These are phyloP conservation scores for Ictidomys tridecemlineatus DNA, from an alignment of 2,113 vertebrate genomes.

Conservation along the genomic window DNA sequence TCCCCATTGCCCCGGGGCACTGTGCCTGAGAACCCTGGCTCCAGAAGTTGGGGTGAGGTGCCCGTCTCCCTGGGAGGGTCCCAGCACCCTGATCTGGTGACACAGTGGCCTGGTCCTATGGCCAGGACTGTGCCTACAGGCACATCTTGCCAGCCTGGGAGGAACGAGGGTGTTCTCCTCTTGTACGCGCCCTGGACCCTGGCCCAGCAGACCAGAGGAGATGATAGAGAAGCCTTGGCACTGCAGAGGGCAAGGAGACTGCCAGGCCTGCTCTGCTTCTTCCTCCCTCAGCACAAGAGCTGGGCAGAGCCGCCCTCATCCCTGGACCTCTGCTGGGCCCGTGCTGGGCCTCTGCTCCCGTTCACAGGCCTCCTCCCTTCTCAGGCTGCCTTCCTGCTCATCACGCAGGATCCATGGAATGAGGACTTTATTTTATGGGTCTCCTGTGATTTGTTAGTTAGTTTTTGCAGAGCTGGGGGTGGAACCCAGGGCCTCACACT, in stretches of 20 bases:
- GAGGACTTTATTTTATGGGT: neutral
- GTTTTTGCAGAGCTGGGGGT: neutral
- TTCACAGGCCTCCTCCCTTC: too few relatives aligned
- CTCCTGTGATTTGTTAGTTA: neutral
- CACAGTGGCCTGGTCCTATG: too few relatives aligned
- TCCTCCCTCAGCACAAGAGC: neutral
- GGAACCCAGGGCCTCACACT: neutral
- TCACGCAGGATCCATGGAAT: neutral
- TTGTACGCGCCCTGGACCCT: neutral
- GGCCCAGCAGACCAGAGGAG: neutral
- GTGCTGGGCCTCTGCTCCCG: too few relatives aligned
- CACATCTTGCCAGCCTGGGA: neutral
- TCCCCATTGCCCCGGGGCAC: too few relatives aligned
- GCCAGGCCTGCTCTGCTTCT: neutral
- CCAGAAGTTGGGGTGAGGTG: neutral
- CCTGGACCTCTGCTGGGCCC: neutral
- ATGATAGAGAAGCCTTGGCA: neutral
- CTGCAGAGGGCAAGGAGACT: neutral
- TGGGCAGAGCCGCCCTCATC: too few relatives aligned
- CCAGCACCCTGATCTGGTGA: neutral
- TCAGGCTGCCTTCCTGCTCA: neutral
- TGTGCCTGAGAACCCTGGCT: neutral
- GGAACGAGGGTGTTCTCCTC: neutral
- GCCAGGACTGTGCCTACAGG: too few relatives aligned
- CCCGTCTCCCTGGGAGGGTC: neutral